Evolutionary conservation across 2,888 invertebrate species (phyloP).

Genomic region (Galerucella calmariensis): DNA sequence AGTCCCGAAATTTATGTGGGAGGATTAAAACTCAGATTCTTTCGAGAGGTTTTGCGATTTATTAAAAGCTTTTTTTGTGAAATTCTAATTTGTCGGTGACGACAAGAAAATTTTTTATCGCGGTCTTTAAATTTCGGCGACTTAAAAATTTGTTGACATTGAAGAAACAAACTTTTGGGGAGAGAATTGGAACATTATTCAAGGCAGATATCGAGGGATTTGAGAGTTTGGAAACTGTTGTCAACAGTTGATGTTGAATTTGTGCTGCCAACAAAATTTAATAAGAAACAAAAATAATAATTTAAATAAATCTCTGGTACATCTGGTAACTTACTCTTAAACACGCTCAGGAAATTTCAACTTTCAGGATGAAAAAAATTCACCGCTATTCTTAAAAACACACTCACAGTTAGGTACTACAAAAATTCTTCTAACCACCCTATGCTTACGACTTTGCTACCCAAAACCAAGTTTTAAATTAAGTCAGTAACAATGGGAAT

Average conservation of each 20-base stretch:
- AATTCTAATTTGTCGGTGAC: conserved; percentile 28
- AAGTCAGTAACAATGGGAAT: too few species aligned
- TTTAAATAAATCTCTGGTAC: too few species aligned
- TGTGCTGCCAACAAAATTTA: too few species aligned
- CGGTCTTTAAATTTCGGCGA: conserved; percentile 18
- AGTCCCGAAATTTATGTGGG: conserved; percentile 34
- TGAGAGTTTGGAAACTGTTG: background rate
- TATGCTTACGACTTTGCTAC: too few species aligned
- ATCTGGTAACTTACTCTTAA: too few species aligned
- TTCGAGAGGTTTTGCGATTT: conserved; percentile 27
- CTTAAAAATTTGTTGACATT: conserved; percentile 14
- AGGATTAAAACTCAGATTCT: conserved; percentile 33
- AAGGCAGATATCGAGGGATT: background rate
- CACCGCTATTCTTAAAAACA: too few species aligned
- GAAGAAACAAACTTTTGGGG: conserved; percentile 18
- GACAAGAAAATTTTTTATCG: conserved; percentile 31
- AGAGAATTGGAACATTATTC: background rate
- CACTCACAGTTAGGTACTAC: too few species aligned
- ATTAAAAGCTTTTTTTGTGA: conserved; percentile 30
- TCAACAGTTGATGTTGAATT: background rate
- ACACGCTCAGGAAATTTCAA: too few species aligned
- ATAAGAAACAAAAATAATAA: too few species aligned
- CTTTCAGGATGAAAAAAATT: too few species aligned
- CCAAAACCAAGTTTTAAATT: too few species aligned
- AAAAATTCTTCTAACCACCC: too few species aligned